These are phyloP conservation scores for Ceyx erithaca DNA, from an alignment of 2,797 vertebrate species.

Conservation along the genomic window DNA sequence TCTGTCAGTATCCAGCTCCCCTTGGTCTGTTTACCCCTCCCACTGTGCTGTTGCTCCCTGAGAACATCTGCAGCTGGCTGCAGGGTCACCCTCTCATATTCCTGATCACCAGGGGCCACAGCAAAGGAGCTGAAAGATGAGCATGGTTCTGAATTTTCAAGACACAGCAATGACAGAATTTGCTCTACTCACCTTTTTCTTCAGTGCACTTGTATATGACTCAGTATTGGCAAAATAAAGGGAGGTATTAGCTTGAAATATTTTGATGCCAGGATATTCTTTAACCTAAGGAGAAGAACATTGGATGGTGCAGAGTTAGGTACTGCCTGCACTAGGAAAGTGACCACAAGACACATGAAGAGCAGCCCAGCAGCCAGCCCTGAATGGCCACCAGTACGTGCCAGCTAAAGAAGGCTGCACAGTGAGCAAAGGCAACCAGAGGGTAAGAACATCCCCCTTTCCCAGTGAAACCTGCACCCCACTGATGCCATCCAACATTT, in stretches of 20 bases:
- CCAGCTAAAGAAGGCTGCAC: not conserved
- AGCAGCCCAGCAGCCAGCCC: not conserved
- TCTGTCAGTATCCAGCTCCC: not conserved
- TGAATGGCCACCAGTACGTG: not conserved
- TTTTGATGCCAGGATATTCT: conserved; percentile 93
- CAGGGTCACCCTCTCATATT: not conserved
- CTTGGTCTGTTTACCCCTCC: not conserved
- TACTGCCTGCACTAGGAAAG: not conserved
- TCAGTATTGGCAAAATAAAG: conserved; percentile 98
- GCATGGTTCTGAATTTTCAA: not conserved
- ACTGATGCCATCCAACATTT: not conserved
- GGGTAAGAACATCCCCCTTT: not conserved
- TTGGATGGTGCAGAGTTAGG: not conserved
- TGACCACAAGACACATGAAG: not conserved
- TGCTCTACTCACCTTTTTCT: conserved; percentile 86
- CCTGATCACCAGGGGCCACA: not conserved
- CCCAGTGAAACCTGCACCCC: not conserved
- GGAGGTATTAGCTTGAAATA: conserved; percentile 93
- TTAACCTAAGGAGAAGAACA: conserved; percentile 81
- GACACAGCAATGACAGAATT: not conserved
- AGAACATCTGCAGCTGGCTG: not conserved
- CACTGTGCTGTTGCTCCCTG: not conserved
- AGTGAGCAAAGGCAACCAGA: not conserved
- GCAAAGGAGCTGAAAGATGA: not conserved
- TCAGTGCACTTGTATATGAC: conserved; percentile 87